A percentile compares a stretch with the other conserved stretches of the same genome.
phyloP scores from a whole-genome alignment of 1,140 invertebrate genomes.

The Drosophila mauritiana region DNA sequence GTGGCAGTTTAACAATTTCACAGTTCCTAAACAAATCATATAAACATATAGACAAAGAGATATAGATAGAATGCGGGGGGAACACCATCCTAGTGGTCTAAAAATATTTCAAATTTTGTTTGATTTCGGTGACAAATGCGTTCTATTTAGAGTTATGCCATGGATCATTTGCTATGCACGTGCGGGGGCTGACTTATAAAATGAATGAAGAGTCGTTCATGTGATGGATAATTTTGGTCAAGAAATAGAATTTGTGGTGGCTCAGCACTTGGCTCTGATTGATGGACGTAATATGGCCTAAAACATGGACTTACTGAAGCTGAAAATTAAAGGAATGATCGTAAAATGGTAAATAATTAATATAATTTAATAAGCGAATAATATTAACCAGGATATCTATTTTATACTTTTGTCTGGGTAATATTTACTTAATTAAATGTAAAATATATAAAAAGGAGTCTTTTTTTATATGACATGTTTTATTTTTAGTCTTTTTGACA shows the following conservation, averaged over 20 bases:
- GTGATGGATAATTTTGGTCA: slow-evolving; percentile 46
- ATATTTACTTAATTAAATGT: too few species aligned
- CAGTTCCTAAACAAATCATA: slow-evolving; percentile 74
- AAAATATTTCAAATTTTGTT: slow-evolving; percentile 67
- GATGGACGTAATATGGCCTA: not conserved
- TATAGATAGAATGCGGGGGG: not conserved
- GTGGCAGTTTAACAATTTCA: slow-evolving; percentile 81
- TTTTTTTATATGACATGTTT: not conserved
- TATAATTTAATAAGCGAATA: too few species aligned
- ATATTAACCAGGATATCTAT: too few species aligned
- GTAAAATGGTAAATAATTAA: slow-evolving; percentile 1
- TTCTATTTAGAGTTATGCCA: slow-evolving; percentile 78
- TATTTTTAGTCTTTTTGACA: not conserved
- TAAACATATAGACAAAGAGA: slow-evolving; percentile 21
- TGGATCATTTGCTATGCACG: slow-evolving; percentile 54
- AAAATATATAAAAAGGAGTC: too few species aligned
- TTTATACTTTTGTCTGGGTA: too few species aligned
- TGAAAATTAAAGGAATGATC: slow-evolving; percentile 16
- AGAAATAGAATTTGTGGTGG: slow-evolving; percentile 5
- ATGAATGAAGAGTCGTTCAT: slow-evolving; percentile 28
- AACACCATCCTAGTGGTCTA: slow-evolving; percentile 30
- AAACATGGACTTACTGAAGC: slow-evolving; percentile 12
- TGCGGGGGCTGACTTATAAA: slow-evolving; percentile 39
- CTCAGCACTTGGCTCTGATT: slow-evolving; percentile 22
- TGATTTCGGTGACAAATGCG: slow-evolving; percentile 75